Evolutionary conservation across 1,140 invertebrate species (phyloP).

Genomic region (Papilio xuthus): DNA sequence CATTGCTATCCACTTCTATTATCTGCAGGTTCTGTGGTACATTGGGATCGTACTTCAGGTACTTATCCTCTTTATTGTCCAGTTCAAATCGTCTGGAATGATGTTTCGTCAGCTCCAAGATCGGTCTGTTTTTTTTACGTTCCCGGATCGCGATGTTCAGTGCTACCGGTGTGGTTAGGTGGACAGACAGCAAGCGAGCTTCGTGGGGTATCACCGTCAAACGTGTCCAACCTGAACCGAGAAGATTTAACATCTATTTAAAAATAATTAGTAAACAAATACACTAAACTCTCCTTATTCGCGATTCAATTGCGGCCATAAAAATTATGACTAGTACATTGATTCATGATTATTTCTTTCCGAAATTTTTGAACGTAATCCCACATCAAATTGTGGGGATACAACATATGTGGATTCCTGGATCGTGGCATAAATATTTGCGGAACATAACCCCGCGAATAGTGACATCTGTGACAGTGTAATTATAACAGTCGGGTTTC

Average conservation of each 20-base stretch:
- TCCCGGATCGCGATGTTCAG: slow-evolving; percentile 67
- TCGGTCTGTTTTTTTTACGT: slow-evolving; percentile 60
- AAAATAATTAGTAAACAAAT: too few species aligned
- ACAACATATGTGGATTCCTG: too few species aligned
- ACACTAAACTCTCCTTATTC: too few species aligned
- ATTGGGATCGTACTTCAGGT: slow-evolving; percentile 71
- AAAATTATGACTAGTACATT: too few species aligned
- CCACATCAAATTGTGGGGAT: too few species aligned
- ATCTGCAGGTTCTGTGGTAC: slow-evolving; percentile 74
- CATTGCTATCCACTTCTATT: slow-evolving; percentile 70
- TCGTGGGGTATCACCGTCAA: slow-evolving; percentile 72
- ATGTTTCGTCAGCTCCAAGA: slow-evolving; percentile 65
- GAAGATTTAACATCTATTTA: not conserved
- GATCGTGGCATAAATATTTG: too few species aligned
- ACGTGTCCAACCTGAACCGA: slow-evolving; percentile 64
- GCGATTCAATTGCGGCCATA: not conserved
- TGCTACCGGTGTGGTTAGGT: slow-evolving; percentile 62
- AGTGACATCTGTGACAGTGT: too few species aligned
- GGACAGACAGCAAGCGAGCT: slow-evolving; percentile 64
- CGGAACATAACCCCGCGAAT: too few species aligned
- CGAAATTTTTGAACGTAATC: too few species aligned
- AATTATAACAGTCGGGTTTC: not conserved
- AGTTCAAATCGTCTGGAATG: slow-evolving; percentile 62
- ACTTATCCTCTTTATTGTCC: slow-evolving; percentile 60
- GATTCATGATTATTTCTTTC: too few species aligned